Evolutionary conservation across 2,888 invertebrate genomes (phyloP).

Genomic region (Serrognathus titanus): DNA sequence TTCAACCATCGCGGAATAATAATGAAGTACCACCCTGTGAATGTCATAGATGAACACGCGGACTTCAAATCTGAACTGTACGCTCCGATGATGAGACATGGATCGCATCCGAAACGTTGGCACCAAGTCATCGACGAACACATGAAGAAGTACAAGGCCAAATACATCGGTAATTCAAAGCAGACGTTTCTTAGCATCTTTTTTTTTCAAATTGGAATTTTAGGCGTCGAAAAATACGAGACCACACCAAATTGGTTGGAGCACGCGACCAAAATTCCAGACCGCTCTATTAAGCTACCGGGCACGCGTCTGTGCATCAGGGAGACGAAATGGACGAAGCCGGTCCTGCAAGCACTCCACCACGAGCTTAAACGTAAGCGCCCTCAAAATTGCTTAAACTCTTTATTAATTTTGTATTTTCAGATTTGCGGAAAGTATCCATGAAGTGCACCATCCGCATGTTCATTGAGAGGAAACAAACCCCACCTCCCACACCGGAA

Average conservation of each 20-base stretch:
- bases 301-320: conserved; percentile 54
- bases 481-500: conserved; percentile 36
- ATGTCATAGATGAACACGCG: conserved; percentile 52
- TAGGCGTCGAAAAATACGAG: conserved; percentile 52
- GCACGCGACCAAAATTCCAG: conserved; percentile 47
- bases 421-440: conserved; percentile 22
- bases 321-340: conserved; percentile 64
- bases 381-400: neutral
- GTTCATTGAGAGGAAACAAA: conserved; percentile 26
- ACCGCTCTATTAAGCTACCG: conserved; percentile 47
- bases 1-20: conserved; percentile 22
- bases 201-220: neutral
- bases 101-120: conserved; percentile 61
- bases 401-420: neutral
- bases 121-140: conserved; percentile 53
- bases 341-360: conserved; percentile 58
- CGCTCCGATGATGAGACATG: conserved; percentile 62
- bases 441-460: conserved; percentile 31
- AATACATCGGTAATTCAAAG: conserved; percentile 36
- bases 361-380: conserved; percentile 56
- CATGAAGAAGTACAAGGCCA: conserved; percentile 37
- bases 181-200: neutral
- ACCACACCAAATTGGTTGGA: conserved; percentile 54
- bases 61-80: conserved; percentile 62
- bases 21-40: conserved; percentile 47